phyloP scores from a whole-genome alignment of 2,113 vertebrate genomes.

The Egretta garzetta region DNA sequence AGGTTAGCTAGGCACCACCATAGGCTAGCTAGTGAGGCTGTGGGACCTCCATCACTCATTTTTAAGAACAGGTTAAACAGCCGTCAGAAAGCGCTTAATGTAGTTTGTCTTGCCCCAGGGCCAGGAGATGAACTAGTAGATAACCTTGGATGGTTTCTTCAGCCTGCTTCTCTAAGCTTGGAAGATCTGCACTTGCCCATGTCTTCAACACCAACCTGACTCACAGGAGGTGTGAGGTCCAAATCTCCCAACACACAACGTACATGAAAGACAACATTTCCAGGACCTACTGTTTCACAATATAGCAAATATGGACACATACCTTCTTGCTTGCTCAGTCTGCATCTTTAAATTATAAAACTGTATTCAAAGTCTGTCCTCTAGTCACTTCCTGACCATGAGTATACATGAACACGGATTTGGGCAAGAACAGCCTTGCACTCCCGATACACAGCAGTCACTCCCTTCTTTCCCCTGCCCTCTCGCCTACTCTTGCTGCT shows the following conservation, averaged over 20 bases:
- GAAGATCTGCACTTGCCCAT: neutral
- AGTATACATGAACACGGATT: neutral
- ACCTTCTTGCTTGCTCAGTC: neutral
- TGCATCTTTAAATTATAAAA: neutral
- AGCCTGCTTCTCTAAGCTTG: neutral
- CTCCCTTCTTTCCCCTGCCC: neutral
- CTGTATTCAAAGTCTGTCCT: neutral
- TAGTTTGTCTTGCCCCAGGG: neutral
- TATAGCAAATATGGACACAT: neutral
- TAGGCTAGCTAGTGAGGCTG: neutral
- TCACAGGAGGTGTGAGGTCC: neutral
- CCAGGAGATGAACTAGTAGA: neutral
- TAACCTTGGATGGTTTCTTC: neutral
- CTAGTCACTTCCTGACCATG: neutral
- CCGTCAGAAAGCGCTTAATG: neutral
- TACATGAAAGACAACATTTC: accelerated
- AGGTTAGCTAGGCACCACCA: neutral
- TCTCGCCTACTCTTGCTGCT: neutral
- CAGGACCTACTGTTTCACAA: neutral
- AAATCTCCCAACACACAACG: neutral
- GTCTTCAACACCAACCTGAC: neutral
- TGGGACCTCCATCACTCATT: neutral
- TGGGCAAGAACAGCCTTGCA: neutral
- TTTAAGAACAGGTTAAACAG: neutral
- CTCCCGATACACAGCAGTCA: accelerated